Conservation (phyloP, 2,888 invertebrate genomes). For the Amiota minor region DNA sequence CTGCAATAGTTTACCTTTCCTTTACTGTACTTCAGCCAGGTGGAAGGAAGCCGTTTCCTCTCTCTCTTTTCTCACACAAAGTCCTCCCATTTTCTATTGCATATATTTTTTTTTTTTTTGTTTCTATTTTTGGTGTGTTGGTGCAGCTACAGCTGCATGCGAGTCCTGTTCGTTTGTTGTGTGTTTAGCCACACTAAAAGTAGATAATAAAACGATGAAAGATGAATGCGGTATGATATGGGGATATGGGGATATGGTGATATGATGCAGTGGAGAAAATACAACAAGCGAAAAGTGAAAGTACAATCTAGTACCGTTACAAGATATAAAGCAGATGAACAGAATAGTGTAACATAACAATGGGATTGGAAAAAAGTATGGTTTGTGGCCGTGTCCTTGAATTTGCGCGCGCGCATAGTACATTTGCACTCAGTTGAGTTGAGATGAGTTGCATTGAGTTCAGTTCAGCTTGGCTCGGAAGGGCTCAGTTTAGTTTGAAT, state of each 20-base stretch:
- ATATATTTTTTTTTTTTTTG: conserved; percentile 46
- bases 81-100: conserved; percentile 44
- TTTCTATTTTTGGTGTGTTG: conserved; percentile 34
- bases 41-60: not conserved
- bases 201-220: too few relatives aligned
- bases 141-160: not conserved
- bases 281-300: too few relatives aligned
- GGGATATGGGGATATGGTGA: too few relatives aligned
- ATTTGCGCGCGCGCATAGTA: conserved; percentile 32
- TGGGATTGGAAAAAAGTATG: conserved; percentile 1
- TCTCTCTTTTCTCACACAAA: not conserved
- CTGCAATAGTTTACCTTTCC: not conserved
- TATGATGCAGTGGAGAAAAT: too few relatives aligned
- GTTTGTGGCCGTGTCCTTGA: conserved; percentile 46
- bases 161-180: too few relatives aligned
- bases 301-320: too few relatives aligned
- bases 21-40: too few relatives aligned
- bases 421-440: conserved; percentile 36
- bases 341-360: not conserved
- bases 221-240: too few relatives aligned
- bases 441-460: conserved; percentile 2
- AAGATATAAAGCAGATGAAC: too few relatives aligned
- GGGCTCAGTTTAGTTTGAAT: too few relatives aligned
- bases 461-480: too few relatives aligned
- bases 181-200: too few relatives aligned